Base-by-base conservation (phyloP, 1,140 invertebrate species). In the Neodiprion fabricii region DNA sequence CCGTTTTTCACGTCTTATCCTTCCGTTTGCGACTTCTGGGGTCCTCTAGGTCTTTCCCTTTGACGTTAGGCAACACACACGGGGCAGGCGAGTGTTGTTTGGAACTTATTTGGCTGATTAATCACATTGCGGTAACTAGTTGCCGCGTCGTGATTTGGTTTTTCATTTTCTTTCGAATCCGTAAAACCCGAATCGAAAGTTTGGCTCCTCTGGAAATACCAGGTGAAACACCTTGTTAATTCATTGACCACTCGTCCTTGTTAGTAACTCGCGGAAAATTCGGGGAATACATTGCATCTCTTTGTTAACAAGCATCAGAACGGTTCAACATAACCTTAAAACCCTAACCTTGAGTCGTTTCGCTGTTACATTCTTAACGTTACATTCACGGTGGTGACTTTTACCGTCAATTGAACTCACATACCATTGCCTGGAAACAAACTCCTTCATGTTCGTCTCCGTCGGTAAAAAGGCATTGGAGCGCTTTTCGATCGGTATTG, bases 161-260 rank as follows among this genome's bases (percentile, higher is more conserved):
- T 67, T 71, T 84, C 82, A 83, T 75, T 83, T 85, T 85, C 81
- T 83, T 72, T 79, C 78, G 72, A 81, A 81, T 81, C 82, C 81
- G 78, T 78, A 79, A 28, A 78, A 86, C 78, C 82, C 82, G 76
- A 81, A 79, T 77, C 81, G 80, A 77, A 84, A 81, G 83, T 80
- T 81, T 82, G 81, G 83, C 76, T 77, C 82, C 74, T 86, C 85
- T 86, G 85, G 78, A 86, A 87, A 83, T 77, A 82, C 79, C 68
- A 79, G 53, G 3, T 61, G n/a, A 61, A 61, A 61, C n/a, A 61
- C 9, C 53, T 61, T 3, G 53, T 61, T 61, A 61, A 61, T 61
- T 61, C 11, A 14, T 61, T 61, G 11, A 40, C 28, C 5, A 5
- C n/a, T 61, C 53, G 53, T 1, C n/a, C 7, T 12, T 61, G 11